Percentiles rank a stretch among this genome's conserved stretches.
phyloP scores from a whole-genome alignment of 2,113 vertebrate species.

The Lonchura striata region DNA sequence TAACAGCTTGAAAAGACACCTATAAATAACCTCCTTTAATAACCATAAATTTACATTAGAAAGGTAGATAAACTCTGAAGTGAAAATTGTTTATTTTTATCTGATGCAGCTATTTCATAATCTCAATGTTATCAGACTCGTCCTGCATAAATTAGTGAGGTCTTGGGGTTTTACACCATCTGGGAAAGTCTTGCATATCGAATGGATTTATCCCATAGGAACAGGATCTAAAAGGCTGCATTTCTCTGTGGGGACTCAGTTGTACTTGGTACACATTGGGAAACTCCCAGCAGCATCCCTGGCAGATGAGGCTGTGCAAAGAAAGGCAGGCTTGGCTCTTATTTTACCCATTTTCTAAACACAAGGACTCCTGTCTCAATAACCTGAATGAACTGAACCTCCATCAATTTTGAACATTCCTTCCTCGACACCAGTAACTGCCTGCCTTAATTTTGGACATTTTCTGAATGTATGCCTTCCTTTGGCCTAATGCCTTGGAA shows the following conservation, averaged over 20 bases:
- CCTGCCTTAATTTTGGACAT: background rate
- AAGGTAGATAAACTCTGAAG: conserved; percentile 54
- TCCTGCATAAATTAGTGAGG: background rate
- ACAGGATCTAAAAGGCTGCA: background rate
- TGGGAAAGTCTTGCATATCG: background rate
- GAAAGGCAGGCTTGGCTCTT: background rate
- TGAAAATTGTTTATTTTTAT: conserved; percentile 42
- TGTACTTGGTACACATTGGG: background rate
- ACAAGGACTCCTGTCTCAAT: background rate
- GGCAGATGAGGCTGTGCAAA: background rate
- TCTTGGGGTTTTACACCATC: background rate
- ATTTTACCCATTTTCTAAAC: background rate
- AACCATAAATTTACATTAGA: conserved; percentile 42
- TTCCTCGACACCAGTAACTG: background rate
- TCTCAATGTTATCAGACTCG: background rate
- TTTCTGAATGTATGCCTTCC: background rate
- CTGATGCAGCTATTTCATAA: background rate
- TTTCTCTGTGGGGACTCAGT: background rate
- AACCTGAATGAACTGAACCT: background rate
- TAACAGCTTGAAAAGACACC: background rate
- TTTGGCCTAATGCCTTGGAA: background rate
- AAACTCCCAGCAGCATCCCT: background rate
- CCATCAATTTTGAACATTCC: background rate
- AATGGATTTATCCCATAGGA: background rate
- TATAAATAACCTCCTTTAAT: conserved; percentile 26